phyloP scores from a whole-genome alignment of 1,140 invertebrate genomes.

The Chelonus insularis region DNA sequence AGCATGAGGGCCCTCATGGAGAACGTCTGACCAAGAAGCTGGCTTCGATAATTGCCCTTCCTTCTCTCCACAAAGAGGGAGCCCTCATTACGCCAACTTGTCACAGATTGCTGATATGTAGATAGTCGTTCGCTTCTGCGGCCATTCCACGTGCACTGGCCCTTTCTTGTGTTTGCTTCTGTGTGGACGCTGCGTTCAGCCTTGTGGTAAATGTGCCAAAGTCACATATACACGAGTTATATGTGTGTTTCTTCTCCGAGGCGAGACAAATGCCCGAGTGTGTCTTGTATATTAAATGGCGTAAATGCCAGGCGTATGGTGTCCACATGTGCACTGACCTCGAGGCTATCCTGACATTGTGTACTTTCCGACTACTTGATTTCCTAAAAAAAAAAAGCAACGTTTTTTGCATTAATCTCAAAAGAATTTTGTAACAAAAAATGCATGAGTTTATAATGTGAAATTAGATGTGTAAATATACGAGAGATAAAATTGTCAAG shows the following conservation, averaged over 20 bases:
- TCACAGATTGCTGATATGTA: conserved; percentile 49
- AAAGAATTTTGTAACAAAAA: too few relatives aligned
- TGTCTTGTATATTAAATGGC: not conserved
- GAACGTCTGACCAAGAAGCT: conserved; percentile 33
- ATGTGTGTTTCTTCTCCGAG: not conserved
- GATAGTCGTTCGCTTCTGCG: conserved; percentile 39
- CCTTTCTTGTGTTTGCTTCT: not conserved
- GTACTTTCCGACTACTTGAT: too few relatives aligned
- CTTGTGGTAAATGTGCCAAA: not conserved
- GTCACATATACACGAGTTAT: not conserved
- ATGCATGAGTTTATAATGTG: too few relatives aligned
- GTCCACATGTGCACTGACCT: not conserved
- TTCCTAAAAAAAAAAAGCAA: too few relatives aligned
- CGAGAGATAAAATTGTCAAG: too few relatives aligned
- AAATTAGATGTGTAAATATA: too few relatives aligned
- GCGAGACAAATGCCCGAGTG: not conserved
- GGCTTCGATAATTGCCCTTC: conserved; percentile 45
- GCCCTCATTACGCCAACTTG: conserved; percentile 53
- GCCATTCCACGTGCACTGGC: conserved; percentile 1
- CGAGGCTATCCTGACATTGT: not conserved
- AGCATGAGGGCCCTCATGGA: conserved; percentile 13
- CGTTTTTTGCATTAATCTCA: too few relatives aligned
- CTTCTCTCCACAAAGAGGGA: conserved; percentile 42
- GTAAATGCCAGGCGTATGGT: not conserved
- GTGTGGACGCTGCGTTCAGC: not conserved